These are phyloP conservation scores for Desmodus rotundus DNA, from an alignment of 2,113 vertebrate species.

Conservation along the genomic window DNA sequence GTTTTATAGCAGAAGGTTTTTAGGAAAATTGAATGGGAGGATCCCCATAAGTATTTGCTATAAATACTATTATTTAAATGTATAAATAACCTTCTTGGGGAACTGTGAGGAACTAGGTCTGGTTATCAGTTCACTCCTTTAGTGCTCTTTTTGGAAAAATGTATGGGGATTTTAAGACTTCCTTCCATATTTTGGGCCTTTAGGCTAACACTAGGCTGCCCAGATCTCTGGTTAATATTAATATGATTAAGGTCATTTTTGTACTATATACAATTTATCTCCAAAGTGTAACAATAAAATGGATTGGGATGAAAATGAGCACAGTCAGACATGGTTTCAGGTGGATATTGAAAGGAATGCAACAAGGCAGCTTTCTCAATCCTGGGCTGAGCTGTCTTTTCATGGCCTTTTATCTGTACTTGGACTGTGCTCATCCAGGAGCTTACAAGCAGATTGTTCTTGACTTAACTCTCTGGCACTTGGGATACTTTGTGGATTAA, in stretches of 20 bases:
- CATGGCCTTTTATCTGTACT: conserved; percentile 29
- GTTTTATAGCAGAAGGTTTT: neutral
- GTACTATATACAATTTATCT: conserved; percentile 20
- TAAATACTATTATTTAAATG: neutral
- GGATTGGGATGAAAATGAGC: conserved; percentile 16
- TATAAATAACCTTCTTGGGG: neutral
- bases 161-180: neutral
- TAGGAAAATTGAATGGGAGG: neutral
- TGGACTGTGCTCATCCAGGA: neutral
- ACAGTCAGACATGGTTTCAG: neutral
- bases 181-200: neutral
- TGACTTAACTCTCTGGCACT: neutral
- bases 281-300: conserved; percentile 11
- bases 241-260: conserved; percentile 36
- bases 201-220: neutral
- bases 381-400: neutral
- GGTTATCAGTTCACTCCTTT: neutral
- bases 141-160: neutral
- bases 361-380: neutral
- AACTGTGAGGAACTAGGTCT: neutral
- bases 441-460: conserved; percentile 20
- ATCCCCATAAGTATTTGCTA: neutral
- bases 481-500: conserved; percentile 41
- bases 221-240: conserved; percentile 12
- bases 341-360: conserved; percentile 19